Evolutionary conservation across 2,797 vertebrate species (phyloP).

Genomic region (Semaprochilodus insignis): DNA sequence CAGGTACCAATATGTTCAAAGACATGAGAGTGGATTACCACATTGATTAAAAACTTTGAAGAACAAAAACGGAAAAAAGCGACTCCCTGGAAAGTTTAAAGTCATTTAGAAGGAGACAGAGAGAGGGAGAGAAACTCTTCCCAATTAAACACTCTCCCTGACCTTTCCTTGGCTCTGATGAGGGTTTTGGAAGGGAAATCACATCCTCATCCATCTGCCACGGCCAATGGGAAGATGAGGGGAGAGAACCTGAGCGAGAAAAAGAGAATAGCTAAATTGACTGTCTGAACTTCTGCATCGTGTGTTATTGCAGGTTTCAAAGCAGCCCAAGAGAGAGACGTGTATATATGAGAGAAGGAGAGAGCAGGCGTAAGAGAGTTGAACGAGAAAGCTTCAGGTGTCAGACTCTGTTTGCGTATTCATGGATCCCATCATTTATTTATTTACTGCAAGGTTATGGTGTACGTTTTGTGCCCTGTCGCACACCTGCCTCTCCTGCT

Average conservation of each 20-base stretch:
- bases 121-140: slow-evolving; percentile 14
- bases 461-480: slow-evolving; percentile 60
- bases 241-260: background rate
- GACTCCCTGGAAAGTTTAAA: slow-evolving; percentile 3
- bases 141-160: slow-evolving; percentile 35
- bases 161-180: slow-evolving; percentile 52
- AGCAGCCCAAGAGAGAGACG: too few species aligned
- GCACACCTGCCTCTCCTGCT: slow-evolving; percentile 50
- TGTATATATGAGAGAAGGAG: background rate
- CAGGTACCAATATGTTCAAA: background rate
- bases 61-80: slow-evolving; percentile 3
- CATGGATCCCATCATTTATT: slow-evolving; percentile 45
- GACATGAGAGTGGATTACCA: background rate
- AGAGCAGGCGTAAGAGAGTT: background rate
- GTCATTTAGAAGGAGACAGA: background rate
- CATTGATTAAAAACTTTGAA: background rate
- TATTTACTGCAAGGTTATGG: slow-evolving; percentile 55
- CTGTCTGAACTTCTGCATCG: slow-evolving; percentile 1
- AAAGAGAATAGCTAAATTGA: background rate
- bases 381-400: slow-evolving; percentile 24
- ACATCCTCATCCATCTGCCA: slow-evolving; percentile 33
- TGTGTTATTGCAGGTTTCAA: background rate
- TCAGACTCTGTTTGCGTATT: slow-evolving; percentile 46
- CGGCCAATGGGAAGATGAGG: background rate
- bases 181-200: slow-evolving; percentile 38